phyloP scores from a whole-genome alignment of 2,797 vertebrate genomes.

The Gymnopithys bicolor region DNA sequence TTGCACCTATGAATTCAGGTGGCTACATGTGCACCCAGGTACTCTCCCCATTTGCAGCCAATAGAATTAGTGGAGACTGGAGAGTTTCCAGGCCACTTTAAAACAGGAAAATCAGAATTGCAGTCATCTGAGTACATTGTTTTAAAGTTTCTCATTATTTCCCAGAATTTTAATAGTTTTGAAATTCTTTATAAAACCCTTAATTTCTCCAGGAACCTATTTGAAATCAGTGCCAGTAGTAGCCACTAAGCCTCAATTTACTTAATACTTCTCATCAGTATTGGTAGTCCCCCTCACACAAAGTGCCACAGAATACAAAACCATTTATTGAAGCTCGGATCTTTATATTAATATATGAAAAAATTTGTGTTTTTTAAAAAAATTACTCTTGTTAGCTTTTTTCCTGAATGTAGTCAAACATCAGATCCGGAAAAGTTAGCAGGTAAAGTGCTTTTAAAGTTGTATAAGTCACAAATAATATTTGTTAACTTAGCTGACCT shows the following conservation, averaged over 20 bases:
- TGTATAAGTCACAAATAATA: conserved; percentile 12
- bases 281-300: background rate
- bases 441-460: background rate
- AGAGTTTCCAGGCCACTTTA: background rate
- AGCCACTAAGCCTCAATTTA: background rate
- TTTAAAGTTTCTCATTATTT: background rate
- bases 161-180: background rate
- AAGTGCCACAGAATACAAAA: background rate
- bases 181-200: background rate
- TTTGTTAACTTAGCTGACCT: conserved; percentile 48
- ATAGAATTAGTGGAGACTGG: background rate
- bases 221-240: background rate
- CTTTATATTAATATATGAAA: background rate
- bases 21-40: background rate
- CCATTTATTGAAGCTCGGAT: background rate
- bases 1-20: rapidly evolving
- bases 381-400: background rate
- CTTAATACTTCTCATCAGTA: background rate
- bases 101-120: background rate
- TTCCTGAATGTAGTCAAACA: background rate
- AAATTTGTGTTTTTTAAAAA: background rate
- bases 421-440: background rate
- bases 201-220: background rate
- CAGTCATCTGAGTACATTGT: background rate
- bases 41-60: background rate